Evolutionary conservation across 2,113 vertebrate genomes (phyloP), one percentile per base, ranked within the genome.

Genomic region (Axis porcinus): DNA sequence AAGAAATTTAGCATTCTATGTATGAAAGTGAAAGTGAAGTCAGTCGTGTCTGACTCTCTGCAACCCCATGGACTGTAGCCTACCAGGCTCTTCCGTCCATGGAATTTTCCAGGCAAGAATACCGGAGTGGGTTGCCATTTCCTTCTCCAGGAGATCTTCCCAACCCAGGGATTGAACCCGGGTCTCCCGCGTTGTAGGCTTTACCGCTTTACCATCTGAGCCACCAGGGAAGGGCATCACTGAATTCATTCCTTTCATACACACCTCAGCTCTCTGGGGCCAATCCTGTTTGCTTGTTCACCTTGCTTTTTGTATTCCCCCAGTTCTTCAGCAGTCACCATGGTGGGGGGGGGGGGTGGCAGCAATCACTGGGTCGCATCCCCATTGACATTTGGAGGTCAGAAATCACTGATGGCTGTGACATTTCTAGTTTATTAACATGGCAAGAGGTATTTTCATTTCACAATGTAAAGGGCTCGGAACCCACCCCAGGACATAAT

Each of bases 31-130:
- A 58, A 58, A 27, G 67, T 23, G 67, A 70, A 70, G 19, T 70
- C 2, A 70, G n/a, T 70, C 19, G 0, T 40, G n/a, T 70, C 67
- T 1, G 0, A 40, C 67, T 40, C 67, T 36, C 1, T 23, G 67
- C 2, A 2, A 70, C 67, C n/a, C 67, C 67, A 21, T 11, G 2
- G 9, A 70, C n/a, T 23, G 19, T 70, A 70, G 19, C 67, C 67
- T 70, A 70, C 21, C 8, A 40, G 67, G 67, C n/a, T 40, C n/a
- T n/a, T 40, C 67, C 19, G 0, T 12, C 67, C 67, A 23, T 40
- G 67, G 67, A 19, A 70, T 70, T 70, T 23, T 40, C 67, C n/a
- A 40, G n/a, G n/a, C 67, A 36, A 36, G 67, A 70, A 12, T 23
- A 40, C 10, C 36, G n/a, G 67, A 70, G n/a, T 40, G 19, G n/a